A percentile compares a stretch with the other conserved stretches of the same genome.
Conservation (phyloP, 2,888 invertebrate species). For the Leptinotarsa tumamoca region DNA sequence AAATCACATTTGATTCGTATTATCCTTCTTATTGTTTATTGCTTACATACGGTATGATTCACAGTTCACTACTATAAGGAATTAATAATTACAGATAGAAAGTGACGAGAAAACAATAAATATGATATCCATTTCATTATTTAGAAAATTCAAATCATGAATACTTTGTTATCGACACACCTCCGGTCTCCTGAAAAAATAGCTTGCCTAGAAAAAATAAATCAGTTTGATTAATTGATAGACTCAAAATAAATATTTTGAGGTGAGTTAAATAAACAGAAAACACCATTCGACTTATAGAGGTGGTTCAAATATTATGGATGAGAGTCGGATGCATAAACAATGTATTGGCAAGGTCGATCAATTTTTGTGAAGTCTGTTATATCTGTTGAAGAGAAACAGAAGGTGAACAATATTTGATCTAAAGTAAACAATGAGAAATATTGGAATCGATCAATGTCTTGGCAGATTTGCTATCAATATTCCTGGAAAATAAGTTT, state of each 20-base stretch:
- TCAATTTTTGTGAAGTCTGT: conserved; percentile 4
- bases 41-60: too few species aligned
- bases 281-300: not conserved
- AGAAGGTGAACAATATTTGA: conserved; percentile 2
- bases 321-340: conserved; percentile 7
- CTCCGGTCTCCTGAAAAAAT: not conserved
- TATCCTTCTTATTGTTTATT: too few species aligned
- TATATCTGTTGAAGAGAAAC: conserved; percentile 6
- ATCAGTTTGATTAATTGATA: not conserved
- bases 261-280: conserved; percentile 2
- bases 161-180: conserved; percentile 2
- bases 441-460: conserved; percentile 14
- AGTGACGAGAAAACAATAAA: too few species aligned
- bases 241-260: conserved; percentile 1
- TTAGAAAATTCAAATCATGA: not conserved
- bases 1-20: too few species aligned
- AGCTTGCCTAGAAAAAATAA: not conserved
- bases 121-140: not conserved
- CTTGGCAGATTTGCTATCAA: not conserved
- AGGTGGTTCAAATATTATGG: conserved; percentile 5
- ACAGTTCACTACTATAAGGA: too few species aligned
- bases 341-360: conserved; percentile 10
- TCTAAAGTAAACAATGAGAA: conserved; percentile 2
- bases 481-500: not conserved
- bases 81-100: too few species aligned